Percentiles rank a stretch among this genome's conserved stretches.
These are phyloP conservation scores for Liopterus haemorrhoidalis DNA, from an alignment of 2,888 invertebrate genomes.

Conservation along the genomic window DNA sequence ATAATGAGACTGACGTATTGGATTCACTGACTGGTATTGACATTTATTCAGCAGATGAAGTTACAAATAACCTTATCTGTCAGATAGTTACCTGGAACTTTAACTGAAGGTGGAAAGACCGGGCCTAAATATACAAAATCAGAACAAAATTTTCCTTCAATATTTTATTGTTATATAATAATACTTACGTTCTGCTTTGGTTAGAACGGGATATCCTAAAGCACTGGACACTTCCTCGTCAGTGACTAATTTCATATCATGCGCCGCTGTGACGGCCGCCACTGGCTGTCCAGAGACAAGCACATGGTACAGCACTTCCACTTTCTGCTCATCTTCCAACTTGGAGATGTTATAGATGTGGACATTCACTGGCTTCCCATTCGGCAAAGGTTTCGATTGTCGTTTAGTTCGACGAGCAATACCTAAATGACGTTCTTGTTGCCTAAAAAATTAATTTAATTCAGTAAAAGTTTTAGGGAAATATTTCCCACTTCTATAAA, in stretches of 20 bases:
- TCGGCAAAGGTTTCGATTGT: slow-evolving; percentile 25
- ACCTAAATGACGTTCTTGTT: slow-evolving; percentile 76
- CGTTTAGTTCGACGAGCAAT: slow-evolving; percentile 46
- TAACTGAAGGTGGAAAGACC: too few relatives aligned
- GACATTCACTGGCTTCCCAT: slow-evolving; percentile 54
- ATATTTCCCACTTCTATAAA: too few relatives aligned
- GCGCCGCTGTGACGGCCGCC: slow-evolving; percentile 71
- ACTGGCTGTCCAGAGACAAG: slow-evolving; percentile 74
- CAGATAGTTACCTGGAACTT: too few relatives aligned
- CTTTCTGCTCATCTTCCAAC: slow-evolving; percentile 43
- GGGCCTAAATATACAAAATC: too few relatives aligned
- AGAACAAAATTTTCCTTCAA: too few relatives aligned
- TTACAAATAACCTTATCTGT: too few relatives aligned
- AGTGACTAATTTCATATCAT: slow-evolving; percentile 75
- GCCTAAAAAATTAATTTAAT: slow-evolving; percentile 47
- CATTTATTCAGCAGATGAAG: too few relatives aligned
- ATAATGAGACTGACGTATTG: too few relatives aligned
- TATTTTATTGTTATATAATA: too few relatives aligned
- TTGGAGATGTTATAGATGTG: slow-evolving; percentile 63
- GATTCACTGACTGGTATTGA: too few relatives aligned
- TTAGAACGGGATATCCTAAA: slow-evolving; percentile 68
- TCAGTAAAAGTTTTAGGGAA: too few relatives aligned
- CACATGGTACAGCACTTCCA: slow-evolving; percentile 73
- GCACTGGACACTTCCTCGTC: slow-evolving; percentile 69
- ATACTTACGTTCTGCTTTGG: slow-evolving; percentile 80